These are phyloP conservation scores for Chloropsis hardwickii DNA, from an alignment of 2,113 vertebrate genomes.

Conservation along the genomic window DNA sequence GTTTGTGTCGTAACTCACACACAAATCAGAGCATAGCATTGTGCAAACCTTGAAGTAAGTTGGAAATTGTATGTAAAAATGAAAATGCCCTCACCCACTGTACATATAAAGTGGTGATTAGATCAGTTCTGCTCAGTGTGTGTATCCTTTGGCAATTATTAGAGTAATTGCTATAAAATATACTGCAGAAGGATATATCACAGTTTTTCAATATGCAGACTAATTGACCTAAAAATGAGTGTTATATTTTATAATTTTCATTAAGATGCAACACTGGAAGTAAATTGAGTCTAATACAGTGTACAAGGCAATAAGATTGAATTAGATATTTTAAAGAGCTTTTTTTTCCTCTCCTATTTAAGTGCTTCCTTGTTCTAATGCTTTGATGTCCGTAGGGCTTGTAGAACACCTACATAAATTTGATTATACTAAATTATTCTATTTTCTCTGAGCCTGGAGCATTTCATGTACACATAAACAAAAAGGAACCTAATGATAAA, in stretches of 20 bases:
- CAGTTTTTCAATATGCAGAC: not conserved
- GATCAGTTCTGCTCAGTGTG: not conserved
- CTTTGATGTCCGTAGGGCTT: not conserved
- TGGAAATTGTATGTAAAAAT: not conserved
- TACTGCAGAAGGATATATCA: not conserved
- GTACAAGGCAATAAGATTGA: not conserved
- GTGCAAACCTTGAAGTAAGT: not conserved
- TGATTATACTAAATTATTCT: not conserved
- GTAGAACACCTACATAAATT: not conserved
- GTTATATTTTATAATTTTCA: not conserved
- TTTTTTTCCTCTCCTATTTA: not conserved
- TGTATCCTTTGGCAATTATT: not conserved
- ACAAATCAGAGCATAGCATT: not conserved
- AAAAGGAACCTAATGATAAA: not conserved
- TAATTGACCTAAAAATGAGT: not conserved
- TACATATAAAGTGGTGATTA: not conserved
- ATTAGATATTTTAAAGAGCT: not conserved
- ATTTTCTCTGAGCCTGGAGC: not conserved
- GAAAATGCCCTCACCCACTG: not conserved
- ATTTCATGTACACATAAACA: not conserved
- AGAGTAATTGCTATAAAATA: not conserved
- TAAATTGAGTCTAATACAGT: not conserved
- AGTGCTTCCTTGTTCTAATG: not conserved
- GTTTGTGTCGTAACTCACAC: accelerated
- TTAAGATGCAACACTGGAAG: not conserved